Evolutionary conservation across 37 sponge, comb jelly and placozoan genomes (phyloP).

Genomic region (Geodia barretti): DNA sequence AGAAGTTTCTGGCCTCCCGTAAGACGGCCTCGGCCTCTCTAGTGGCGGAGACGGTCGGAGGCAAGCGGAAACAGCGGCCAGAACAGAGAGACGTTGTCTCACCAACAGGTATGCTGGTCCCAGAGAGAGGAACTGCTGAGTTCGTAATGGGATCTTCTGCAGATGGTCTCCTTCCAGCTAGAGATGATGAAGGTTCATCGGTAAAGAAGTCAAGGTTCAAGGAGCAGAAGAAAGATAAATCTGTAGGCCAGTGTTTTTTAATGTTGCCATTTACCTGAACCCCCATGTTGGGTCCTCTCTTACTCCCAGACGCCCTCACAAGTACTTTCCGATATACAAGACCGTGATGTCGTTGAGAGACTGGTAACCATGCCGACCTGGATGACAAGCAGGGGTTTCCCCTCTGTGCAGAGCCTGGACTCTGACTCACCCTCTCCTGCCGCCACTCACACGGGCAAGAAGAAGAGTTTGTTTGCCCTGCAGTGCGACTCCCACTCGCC

Average conservation of each 20-base stretch:
- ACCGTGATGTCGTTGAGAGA: background rate
- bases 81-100: conserved; percentile 39
- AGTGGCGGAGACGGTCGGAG: conserved; percentile 3
- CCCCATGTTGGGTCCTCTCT: background rate
- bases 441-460: background rate
- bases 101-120: background rate
- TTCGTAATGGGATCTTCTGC: too few species aligned
- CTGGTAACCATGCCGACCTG: background rate
- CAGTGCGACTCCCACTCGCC: conserved; percentile 36
- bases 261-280: background rate
- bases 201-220: conserved; percentile 67
- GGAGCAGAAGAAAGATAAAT: conserved; percentile 6
- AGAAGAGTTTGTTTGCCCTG: conserved; percentile 77
- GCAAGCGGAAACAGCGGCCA: conserved; percentile 31
- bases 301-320: too few species aligned
- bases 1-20: conserved; percentile 59
- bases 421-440: background rate
- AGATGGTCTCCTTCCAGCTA: background rate
- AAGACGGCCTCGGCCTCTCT: conserved; percentile 51
- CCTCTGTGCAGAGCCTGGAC: conserved; percentile 38
- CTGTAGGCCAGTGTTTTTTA: background rate
- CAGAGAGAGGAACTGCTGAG: too few species aligned
- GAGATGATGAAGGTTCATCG: conserved; percentile 16
- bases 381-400: conserved; percentile 46
- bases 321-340: conserved; percentile 58